Percentiles rank a stretch among this genome's conserved stretches.
Conservation (phyloP, 2,888 invertebrate species). For the Epistrophella euchroma region DNA sequence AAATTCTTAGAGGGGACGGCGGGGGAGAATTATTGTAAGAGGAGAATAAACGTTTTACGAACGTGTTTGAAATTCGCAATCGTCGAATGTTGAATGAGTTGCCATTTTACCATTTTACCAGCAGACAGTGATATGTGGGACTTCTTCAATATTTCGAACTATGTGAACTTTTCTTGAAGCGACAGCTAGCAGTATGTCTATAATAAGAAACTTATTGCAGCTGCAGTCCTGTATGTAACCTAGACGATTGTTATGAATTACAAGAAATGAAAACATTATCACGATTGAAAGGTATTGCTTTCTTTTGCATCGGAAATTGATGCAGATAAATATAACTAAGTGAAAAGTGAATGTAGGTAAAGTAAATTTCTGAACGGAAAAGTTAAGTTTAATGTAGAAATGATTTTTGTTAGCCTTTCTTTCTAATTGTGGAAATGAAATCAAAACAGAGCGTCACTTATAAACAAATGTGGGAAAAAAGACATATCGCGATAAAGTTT, state of each 20-base stretch:
- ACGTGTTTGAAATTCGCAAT: conserved; percentile 66
- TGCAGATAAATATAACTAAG: background rate
- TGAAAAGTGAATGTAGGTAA: background rate
- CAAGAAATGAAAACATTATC: background rate
- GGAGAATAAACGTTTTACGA: conserved; percentile 32
- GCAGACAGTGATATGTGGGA: conserved; percentile 33
- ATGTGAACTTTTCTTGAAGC: background rate
- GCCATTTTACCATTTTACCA: conserved; percentile 34
- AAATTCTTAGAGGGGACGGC: background rate
- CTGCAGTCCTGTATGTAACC: background rate
- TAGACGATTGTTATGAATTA: background rate
- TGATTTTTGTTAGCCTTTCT: no score
- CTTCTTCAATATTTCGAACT: conserved; percentile 9
- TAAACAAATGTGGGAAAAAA: no score
- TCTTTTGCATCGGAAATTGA: background rate
- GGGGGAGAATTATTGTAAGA: background rate
- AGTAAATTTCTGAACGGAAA: background rate
- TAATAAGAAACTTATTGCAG: background rate
- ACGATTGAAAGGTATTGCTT: conserved; percentile 9
- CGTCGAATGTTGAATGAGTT: conserved; percentile 33
- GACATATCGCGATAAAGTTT: no score
- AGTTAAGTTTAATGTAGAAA: no score
- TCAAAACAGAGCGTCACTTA: no score
- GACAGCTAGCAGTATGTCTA: background rate
- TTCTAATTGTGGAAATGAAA: no score